These are phyloP conservation scores for Microctonus aethiopoides DNA, from an alignment of 2,888 invertebrate species.

Conservation along the genomic window DNA sequence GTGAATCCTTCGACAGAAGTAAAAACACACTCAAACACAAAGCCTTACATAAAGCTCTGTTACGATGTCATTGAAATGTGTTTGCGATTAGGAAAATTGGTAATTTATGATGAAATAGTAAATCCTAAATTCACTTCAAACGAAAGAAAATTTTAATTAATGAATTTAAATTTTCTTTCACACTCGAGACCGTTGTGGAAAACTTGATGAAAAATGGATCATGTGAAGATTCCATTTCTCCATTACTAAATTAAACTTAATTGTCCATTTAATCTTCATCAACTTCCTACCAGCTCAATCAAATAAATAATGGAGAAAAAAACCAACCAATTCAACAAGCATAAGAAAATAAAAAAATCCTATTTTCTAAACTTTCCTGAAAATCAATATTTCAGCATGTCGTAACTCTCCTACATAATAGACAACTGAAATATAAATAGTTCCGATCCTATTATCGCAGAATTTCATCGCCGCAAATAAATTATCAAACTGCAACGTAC, in stretches of 20 bases:
- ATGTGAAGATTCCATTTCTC: neutral
- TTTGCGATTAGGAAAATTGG: neutral
- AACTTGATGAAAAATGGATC: neutral
- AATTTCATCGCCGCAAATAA: neutral
- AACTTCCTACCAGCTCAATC: neutral
- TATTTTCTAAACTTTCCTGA: neutral
- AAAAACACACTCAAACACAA: neutral
- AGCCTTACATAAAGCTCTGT: neutral
- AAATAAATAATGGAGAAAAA: neutral
- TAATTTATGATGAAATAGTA: neutral
- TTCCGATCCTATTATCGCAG: neutral
- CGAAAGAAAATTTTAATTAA: too few relatives aligned
- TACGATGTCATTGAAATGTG: neutral
- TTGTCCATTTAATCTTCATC: neutral
- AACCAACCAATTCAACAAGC: too few relatives aligned
- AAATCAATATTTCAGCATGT: neutral
- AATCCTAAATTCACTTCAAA: neutral
- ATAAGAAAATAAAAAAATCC: neutral
- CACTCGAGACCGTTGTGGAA: too few relatives aligned
- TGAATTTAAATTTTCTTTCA: too few relatives aligned
- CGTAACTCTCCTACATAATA: neutral
- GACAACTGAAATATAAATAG: neutral
- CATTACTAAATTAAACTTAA: neutral
- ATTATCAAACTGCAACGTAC: neutral
- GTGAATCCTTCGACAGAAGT: neutral